phyloP scores from a whole-genome alignment of 2,797 vertebrate genomes.

The Betta splendens region DNA sequence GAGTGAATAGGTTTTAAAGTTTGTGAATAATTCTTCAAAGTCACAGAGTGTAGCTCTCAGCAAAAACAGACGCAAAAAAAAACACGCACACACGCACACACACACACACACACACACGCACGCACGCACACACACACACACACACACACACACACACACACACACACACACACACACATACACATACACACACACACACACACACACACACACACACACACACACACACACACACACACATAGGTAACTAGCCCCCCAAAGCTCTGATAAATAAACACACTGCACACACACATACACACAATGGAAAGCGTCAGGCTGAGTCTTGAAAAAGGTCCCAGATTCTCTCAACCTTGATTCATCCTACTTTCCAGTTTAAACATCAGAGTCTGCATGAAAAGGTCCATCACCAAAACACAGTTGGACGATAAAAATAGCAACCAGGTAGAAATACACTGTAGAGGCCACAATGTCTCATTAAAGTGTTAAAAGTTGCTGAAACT shows the following conservation, averaged over 20 bases:
- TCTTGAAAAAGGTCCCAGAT: slow-evolving; percentile 76
- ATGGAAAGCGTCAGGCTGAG: slow-evolving; percentile 70
- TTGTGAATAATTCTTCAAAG: slow-evolving; percentile 64
- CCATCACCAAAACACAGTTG: slow-evolving; percentile 38
- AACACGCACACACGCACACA: no score
- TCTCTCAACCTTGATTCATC: slow-evolving; percentile 65
- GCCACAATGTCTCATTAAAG: slow-evolving; percentile 1
- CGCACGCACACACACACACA: slow-evolving; percentile 4
- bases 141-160: slow-evolving; percentile 14
- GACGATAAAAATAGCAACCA: slow-evolving; percentile 28
- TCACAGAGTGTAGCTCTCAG: slow-evolving; percentile 47
- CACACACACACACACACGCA: no score
- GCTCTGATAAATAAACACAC: slow-evolving; percentile 12
- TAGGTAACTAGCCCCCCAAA: slow-evolving; percentile 21
- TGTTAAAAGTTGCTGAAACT: neutral
- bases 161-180: slow-evolving; percentile 28
- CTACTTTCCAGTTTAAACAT: slow-evolving; percentile 52
- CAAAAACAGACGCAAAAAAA: slow-evolving; percentile 24
- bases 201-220: no score
- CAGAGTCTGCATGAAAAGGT: slow-evolving; percentile 36
- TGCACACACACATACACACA: slow-evolving; percentile 24
- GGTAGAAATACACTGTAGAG: slow-evolving; percentile 33
- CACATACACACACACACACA: no score
- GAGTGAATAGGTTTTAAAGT: slow-evolving; percentile 38
- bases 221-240: slow-evolving; percentile 9